Percentiles rank a stretch among this genome's conserved stretches.
Conservation (phyloP, 2,113 vertebrate species). For the Aegotheles bennettii region DNA sequence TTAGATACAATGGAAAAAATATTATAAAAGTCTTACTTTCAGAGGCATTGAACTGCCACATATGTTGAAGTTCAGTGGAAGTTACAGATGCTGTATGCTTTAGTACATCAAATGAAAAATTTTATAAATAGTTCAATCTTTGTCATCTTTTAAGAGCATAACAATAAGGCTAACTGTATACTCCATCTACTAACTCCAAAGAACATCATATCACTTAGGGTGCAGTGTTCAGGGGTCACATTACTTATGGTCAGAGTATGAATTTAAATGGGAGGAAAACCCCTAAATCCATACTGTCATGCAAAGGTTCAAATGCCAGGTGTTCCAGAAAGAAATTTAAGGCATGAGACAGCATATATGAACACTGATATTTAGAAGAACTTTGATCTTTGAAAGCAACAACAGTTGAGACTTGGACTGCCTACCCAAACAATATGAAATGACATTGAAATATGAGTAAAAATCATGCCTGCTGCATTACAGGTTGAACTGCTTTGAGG, state of each 20-base stretch:
- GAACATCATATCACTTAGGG: background rate
- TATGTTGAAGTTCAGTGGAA: background rate
- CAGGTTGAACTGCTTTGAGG: background rate
- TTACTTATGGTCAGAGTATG: background rate
- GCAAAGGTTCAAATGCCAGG: background rate
- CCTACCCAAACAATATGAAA: background rate
- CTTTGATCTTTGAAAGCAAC: background rate
- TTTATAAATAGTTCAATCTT: background rate
- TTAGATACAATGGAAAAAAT: background rate
- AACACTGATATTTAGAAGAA: background rate
- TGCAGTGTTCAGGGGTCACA: background rate
- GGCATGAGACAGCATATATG: background rate
- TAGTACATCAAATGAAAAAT: background rate
- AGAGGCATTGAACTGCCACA: background rate
- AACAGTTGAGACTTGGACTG: background rate
- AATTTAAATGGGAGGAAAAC: background rate
- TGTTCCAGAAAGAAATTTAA: background rate
- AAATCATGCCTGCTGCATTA: background rate
- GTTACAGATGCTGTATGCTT: background rate
- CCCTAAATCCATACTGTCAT: background rate
- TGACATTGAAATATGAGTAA: background rate
- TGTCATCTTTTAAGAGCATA: background rate
- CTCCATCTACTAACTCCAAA: background rate
- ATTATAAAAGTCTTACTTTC: background rate
- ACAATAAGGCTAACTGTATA: background rate